These are phyloP conservation scores for Ligdia adustata DNA, from an alignment of 2,888 invertebrate genomes.

Conservation along the genomic window DNA sequence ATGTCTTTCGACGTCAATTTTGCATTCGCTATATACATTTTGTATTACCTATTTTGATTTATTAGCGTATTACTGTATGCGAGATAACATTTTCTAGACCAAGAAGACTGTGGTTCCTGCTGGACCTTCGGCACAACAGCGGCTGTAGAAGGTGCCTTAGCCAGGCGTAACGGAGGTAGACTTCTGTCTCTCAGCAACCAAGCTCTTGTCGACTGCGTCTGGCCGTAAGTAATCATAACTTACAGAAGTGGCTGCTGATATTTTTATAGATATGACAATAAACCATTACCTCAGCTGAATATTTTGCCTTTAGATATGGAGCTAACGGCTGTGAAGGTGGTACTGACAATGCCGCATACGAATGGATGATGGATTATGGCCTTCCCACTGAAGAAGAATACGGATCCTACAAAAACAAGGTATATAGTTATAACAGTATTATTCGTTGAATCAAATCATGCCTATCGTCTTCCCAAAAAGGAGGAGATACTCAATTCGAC, in stretches of 20 bases:
- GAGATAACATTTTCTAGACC: slow-evolving; percentile 52
- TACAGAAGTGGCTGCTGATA: too few species aligned
- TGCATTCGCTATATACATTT: too few species aligned
- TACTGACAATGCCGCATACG: slow-evolving; percentile 93
- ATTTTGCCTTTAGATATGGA: slow-evolving; percentile 84
- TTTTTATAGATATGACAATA: too few species aligned
- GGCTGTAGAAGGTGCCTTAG: slow-evolving; percentile 66
- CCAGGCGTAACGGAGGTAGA: slow-evolving; percentile 59
- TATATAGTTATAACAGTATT: too few species aligned
- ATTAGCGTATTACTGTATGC: neutral
- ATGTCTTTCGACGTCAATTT: too few species aligned
- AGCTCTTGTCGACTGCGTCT: slow-evolving; percentile 68
- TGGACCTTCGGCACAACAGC: slow-evolving; percentile 66
- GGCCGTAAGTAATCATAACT: slow-evolving; percentile 52
- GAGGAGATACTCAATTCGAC: too few species aligned
- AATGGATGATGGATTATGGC: slow-evolving; percentile 92
- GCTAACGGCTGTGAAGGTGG: slow-evolving; percentile 96
- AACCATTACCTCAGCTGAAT: too few species aligned
- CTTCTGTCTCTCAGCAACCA: slow-evolving; percentile 62
- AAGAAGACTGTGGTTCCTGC: slow-evolving; percentile 61
- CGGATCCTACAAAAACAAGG: slow-evolving; percentile 92
- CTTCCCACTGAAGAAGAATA: slow-evolving; percentile 94
- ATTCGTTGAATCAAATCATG: too few species aligned
- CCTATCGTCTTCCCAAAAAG: too few species aligned
- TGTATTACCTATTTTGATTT: too few species aligned